A percentile compares a stretch with the other conserved stretches of the same genome.
These are phyloP conservation scores for Ranitomeya imitator DNA, from an alignment of 2,113 vertebrate species.

Conservation along the genomic window DNA sequence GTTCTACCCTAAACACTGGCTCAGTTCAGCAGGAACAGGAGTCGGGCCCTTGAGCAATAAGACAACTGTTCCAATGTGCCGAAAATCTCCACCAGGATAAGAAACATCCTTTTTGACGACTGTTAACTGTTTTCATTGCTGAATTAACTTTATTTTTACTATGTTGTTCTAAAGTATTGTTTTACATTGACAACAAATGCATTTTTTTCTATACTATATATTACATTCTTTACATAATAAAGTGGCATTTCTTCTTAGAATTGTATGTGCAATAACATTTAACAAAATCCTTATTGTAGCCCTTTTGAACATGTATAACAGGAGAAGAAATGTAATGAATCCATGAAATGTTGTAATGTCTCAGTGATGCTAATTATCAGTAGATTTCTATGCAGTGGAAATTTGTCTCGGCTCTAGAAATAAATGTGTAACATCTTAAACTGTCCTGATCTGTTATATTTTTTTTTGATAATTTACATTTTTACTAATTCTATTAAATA, in stretches of 20 bases:
- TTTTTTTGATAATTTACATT: too few relatives aligned
- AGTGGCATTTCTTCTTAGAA: background rate
- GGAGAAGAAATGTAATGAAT: background rate
- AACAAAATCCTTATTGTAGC: background rate
- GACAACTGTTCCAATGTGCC: constrained; percentile 56
- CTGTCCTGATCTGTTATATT: too few relatives aligned
- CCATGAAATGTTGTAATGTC: background rate
- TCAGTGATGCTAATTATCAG: background rate
- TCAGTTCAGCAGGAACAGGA: constrained; percentile 99
- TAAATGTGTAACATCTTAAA: too few relatives aligned
- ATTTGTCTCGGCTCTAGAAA: too few relatives aligned
- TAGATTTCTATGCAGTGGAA: too few relatives aligned
- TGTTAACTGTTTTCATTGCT: background rate
- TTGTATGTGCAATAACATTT: background rate
- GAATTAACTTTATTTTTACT: background rate
- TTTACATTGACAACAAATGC: background rate
- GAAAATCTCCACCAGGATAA: constrained; percentile 41
- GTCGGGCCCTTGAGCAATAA: constrained; percentile 84
- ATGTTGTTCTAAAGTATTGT: background rate
- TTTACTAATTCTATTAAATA: too few relatives aligned
- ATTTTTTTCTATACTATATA: background rate
- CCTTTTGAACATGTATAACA: background rate
- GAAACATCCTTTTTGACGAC: background rate
- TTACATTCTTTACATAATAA: background rate
- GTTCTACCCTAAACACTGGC: constrained; percentile 95